phyloP scores from a whole-genome alignment of 1,140 invertebrate species.

The Zelostemma sp. region DNA sequence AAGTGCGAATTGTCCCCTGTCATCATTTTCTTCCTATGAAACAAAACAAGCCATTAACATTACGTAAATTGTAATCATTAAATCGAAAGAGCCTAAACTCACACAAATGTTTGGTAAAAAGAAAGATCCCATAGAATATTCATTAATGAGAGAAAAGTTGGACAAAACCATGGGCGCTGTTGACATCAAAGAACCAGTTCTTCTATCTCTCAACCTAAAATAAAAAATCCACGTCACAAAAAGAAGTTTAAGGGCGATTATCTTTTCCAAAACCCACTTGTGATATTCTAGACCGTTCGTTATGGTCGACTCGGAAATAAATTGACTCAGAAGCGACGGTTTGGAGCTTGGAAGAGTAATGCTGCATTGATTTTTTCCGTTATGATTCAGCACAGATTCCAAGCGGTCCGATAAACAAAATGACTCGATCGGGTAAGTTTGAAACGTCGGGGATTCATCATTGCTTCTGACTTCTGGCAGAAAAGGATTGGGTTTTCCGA shows the following conservation, averaged over 20 bases:
- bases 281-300: constrained; percentile 24
- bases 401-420: constrained; percentile 58
- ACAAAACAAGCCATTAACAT: no score
- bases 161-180: constrained; percentile 11
- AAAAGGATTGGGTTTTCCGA: constrained; percentile 51
- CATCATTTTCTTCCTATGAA: constrained; percentile 25
- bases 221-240: neutral
- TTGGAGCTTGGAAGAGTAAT: constrained; percentile 27
- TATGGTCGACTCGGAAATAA: constrained; percentile 29
- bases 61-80: no score
- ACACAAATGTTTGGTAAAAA: constrained; percentile 40
- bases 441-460: constrained; percentile 47
- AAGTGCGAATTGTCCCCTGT: constrained; percentile 20
- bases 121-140: constrained; percentile 26
- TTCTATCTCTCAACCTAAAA: constrained; percentile 16
- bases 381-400: constrained; percentile 44
- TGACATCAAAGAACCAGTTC: constrained; percentile 9
- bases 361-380: constrained; percentile 21
- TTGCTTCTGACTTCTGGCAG: constrained; percentile 44
- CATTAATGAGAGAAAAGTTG: constrained; percentile 7
- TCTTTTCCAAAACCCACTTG: constrained; percentile 29
- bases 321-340: constrained; percentile 30
- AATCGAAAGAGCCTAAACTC: neutral
- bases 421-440: constrained; percentile 60
- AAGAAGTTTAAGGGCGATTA: no score